phyloP scores from a whole-genome alignment of 2,113 vertebrate genomes.

The Isichthys henryi region DNA sequence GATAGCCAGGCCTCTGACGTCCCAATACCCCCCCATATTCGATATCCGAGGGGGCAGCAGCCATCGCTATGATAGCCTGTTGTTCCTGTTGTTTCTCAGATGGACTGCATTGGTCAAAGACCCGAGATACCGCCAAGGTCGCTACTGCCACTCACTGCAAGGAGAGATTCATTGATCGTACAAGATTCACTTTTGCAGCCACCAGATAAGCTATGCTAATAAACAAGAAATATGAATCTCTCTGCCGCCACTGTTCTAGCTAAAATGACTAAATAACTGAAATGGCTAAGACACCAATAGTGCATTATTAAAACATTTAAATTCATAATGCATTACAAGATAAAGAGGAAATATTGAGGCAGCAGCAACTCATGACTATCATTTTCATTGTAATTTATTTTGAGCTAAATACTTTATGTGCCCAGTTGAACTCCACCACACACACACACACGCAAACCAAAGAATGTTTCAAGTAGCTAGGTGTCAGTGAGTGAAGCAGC shows the following conservation, averaged over 20 bases:
- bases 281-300: neutral
- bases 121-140: neutral
- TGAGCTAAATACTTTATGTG: neutral
- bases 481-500: neutral
- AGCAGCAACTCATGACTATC: neutral
- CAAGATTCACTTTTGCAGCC: neutral
- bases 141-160: neutral
- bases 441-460: neutral
- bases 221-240: neutral
- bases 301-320: neutral
- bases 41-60: neutral
- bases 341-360: neutral
- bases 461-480: neutral
- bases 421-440: neutral
- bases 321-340: neutral
- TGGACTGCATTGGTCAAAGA: neutral
- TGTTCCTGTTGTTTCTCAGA: neutral
- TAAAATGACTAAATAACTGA: neutral
- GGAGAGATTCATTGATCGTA: neutral
- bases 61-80: neutral
- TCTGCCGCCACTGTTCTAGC: neutral
- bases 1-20: neutral
- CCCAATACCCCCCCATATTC: neutral
- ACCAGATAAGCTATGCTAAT: neutral
- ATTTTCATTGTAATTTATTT: neutral